These are phyloP conservation scores for Zeus faber DNA, from an alignment of 2,113 vertebrate species.

Conservation along the genomic window DNA sequence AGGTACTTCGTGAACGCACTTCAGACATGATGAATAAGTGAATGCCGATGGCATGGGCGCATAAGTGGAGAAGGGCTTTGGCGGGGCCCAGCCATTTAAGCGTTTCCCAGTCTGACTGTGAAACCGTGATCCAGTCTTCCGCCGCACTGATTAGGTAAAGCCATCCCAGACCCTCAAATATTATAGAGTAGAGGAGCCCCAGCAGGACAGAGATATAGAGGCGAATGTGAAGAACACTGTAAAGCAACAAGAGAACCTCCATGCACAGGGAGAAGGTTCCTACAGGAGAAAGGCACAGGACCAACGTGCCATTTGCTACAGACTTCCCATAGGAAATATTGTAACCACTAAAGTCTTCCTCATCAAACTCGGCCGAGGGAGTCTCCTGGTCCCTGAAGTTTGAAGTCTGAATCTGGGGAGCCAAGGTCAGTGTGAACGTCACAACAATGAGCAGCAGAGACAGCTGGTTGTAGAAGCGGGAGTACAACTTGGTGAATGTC, in stretches of 20 bases:
- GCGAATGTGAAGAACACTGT: conserved; percentile 93
- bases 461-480: conserved; percentile 80
- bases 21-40: conserved; percentile 97
- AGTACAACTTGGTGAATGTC: conserved; percentile 86
- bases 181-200: conserved; percentile 87
- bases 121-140: conserved; percentile 28
- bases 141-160: conserved; percentile 69
- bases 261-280: conserved; percentile 96
- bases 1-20: conserved; percentile 94
- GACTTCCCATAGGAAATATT: conserved; percentile 53
- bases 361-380: conserved; percentile 28
- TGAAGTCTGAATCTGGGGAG: conserved; percentile 80
- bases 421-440: conserved; percentile 84
- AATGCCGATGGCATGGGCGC: conserved; percentile 89
- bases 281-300: conserved; percentile 85
- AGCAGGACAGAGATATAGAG: conserved; percentile 89
- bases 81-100: conserved; percentile 84
- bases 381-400: conserved; percentile 46
- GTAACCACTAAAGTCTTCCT: conserved; percentile 50
- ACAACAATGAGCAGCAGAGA: conserved; percentile 83
- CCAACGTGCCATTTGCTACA: conserved; percentile 7
- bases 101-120: conserved; percentile 47
- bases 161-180: conserved; percentile 90
- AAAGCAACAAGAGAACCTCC: conserved; percentile 92
- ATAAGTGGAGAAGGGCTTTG: conserved; percentile 90